Percentiles rank a stretch among this genome's conserved stretches.
These are phyloP conservation scores for Tridacna crocea DNA, from an alignment of 2,888 invertebrate genomes.

Conservation along the genomic window DNA sequence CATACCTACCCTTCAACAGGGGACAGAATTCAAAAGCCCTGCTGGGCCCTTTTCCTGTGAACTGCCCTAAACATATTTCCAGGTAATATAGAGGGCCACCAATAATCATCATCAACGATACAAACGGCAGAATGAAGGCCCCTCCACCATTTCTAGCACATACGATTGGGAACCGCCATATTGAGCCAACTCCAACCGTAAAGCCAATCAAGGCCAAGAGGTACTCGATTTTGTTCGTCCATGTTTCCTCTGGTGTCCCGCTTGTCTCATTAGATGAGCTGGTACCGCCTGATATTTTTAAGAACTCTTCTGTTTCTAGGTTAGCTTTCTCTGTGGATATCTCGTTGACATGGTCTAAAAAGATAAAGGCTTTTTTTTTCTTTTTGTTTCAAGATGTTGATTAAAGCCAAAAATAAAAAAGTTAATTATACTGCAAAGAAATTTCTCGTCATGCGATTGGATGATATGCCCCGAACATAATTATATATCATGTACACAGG, in stretches of 20 bases:
- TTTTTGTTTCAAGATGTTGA: too few relatives aligned
- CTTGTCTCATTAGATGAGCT: background rate
- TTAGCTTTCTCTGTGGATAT: too few relatives aligned
- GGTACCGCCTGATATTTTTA: too few relatives aligned
- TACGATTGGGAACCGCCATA: slow-evolving; percentile 40
- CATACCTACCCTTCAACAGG: slow-evolving; percentile 37
- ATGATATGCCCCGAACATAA: too few relatives aligned
- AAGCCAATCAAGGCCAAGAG: slow-evolving; percentile 32
- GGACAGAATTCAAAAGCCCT: slow-evolving; percentile 41
- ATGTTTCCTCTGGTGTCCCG: background rate
- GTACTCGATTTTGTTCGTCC: slow-evolving; percentile 32
- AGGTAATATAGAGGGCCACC: slow-evolving; percentile 46
- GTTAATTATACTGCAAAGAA: too few relatives aligned
- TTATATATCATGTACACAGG: too few relatives aligned
- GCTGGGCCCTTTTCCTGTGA: slow-evolving; percentile 35
- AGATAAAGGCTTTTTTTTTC: too few relatives aligned
- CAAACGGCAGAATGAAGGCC: slow-evolving; percentile 46
- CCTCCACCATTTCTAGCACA: slow-evolving; percentile 38
- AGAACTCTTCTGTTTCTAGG: too few relatives aligned
- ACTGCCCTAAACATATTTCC: slow-evolving; percentile 47
- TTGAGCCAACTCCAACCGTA: slow-evolving; percentile 33
- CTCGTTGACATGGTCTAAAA: too few relatives aligned
- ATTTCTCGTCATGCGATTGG: too few relatives aligned
- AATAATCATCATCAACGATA: slow-evolving; percentile 34
- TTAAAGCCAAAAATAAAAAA: too few relatives aligned